Evolutionary conservation across 2,113 vertebrate genomes (phyloP).

Genomic region (Alethe castanea): DNA sequence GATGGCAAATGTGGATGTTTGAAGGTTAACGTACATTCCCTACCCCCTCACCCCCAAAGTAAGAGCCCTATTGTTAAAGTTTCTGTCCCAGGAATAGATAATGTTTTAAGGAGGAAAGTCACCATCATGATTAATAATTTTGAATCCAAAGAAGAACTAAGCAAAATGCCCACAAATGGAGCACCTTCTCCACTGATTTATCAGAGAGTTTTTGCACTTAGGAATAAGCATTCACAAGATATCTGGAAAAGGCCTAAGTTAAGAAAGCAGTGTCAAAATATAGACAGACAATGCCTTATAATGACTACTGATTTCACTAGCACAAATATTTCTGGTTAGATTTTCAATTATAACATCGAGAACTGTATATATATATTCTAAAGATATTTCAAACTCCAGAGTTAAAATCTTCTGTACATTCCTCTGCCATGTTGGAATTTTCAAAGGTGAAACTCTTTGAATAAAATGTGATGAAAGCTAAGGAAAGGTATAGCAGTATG

Average conservation of each 20-base stretch:
- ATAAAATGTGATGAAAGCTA: background rate
- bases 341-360: background rate
- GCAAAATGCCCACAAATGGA: background rate
- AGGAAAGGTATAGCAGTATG: background rate
- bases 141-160: background rate
- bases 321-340: background rate
- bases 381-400: background rate
- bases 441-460: background rate
- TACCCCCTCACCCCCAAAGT: fast-evolving
- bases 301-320: background rate
- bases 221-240: background rate
- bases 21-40: background rate
- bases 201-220: background rate
- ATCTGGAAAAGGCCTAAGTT: background rate
- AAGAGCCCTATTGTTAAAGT: background rate
- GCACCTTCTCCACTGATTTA: background rate
- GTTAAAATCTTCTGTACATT: background rate
- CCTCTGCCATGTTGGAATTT: background rate
- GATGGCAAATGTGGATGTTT: background rate
- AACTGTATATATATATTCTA: background rate
- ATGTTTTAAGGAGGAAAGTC: background rate
- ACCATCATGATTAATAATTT: background rate
- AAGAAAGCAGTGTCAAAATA: background rate
- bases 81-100: background rate
- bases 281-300: background rate